These are phyloP conservation scores for Camelus bactrianus DNA, from an alignment of 2,113 vertebrate genomes.

Conservation along the genomic window DNA sequence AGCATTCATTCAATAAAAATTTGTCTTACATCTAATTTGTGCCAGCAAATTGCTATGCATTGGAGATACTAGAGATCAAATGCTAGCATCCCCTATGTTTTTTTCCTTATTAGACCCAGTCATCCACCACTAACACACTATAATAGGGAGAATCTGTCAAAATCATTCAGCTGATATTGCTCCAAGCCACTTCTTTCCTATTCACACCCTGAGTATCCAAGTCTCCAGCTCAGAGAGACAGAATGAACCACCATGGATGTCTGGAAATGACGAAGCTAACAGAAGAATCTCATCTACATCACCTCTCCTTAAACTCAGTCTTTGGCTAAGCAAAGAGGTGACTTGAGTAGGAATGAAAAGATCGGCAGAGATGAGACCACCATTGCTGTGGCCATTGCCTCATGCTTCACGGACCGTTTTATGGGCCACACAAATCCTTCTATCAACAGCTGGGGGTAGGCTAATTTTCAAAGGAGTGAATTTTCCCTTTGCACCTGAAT, in stretches of 20 bases:
- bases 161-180: not conserved
- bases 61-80: not conserved
- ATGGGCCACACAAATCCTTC: not conserved
- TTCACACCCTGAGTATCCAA: not conserved
- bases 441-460: not conserved
- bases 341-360: not conserved
- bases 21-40: not conserved
- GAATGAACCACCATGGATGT: not conserved
- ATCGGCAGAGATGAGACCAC: not conserved
- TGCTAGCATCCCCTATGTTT: not conserved
- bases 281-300: not conserved
- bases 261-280: not conserved
- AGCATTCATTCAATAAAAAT: not conserved
- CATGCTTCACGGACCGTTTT: not conserved
- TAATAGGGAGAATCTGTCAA: not conserved
- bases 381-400: not conserved
- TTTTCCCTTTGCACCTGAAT: not conserved
- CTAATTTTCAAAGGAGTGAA: not conserved
- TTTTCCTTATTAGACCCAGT: not conserved
- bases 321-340: not conserved
- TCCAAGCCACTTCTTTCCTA: not conserved
- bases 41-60: not conserved
- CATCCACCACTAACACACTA: not conserved
- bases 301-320: not conserved
- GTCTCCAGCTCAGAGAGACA: not conserved